Conservation (phyloP, 2,888 invertebrate species). For the Cephus nigrinus region DNA sequence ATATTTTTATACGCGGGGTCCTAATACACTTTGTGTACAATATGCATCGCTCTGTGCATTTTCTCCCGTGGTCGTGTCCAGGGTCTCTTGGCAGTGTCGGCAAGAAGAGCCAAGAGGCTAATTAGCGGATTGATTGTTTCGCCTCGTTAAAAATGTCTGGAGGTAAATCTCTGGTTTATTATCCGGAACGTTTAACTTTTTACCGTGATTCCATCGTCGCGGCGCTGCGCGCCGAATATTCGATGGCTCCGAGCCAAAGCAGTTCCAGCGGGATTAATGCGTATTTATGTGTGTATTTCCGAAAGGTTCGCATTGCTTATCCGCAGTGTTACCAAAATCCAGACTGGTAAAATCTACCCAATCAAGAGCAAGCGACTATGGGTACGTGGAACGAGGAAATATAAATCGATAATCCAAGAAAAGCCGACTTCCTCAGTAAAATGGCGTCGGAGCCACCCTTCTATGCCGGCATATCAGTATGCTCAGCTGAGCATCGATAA, state of each 20-base stretch:
- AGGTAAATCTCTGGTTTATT: slow-evolving; percentile 61
- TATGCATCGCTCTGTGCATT: too few relatives aligned
- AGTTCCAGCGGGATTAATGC: slow-evolving; percentile 54
- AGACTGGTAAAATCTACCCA: too few relatives aligned
- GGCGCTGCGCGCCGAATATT: slow-evolving; percentile 12
- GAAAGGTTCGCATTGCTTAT: slow-evolving; percentile 24
- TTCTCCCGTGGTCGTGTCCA: too few relatives aligned
- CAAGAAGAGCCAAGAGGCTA: slow-evolving; percentile 32
- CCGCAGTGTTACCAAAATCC: too few relatives aligned
- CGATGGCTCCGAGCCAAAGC: slow-evolving; percentile 59
- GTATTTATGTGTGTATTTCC: slow-evolving; percentile 55
- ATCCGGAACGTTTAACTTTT: slow-evolving; percentile 61
- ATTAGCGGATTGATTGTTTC: slow-evolving; percentile 56
- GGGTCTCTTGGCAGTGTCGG: too few relatives aligned
- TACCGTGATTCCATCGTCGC: slow-evolving; percentile 18
- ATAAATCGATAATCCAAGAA: slow-evolving; percentile 11
- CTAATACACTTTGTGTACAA: too few relatives aligned
- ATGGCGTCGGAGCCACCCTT: slow-evolving; percentile 18
- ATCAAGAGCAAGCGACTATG: too few relatives aligned
- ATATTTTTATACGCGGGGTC: too few relatives aligned
- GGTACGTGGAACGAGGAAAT: too few relatives aligned
- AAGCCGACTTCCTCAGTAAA: slow-evolving; percentile 3
- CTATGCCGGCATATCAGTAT: slow-evolving; percentile 29
- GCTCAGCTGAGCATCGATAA: slow-evolving; percentile 34
- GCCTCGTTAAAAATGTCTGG: slow-evolving; percentile 54